Evolutionary conservation across 2,797 vertebrate species (phyloP).

Genomic region (Myotis pilosus): DNA sequence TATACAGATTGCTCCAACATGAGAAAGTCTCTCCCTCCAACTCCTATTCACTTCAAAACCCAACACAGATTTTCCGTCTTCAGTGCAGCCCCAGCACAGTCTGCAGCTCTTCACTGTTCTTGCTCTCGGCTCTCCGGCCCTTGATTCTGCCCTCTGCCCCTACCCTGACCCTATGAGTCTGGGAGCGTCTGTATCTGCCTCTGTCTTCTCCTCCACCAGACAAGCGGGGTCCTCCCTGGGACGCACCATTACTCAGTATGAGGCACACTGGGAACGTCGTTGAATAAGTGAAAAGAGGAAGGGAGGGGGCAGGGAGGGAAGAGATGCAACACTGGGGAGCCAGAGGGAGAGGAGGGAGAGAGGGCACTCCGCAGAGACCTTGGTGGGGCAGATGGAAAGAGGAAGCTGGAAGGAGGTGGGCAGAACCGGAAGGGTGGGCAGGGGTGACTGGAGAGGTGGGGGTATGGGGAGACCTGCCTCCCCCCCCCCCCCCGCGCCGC

Average conservation of each 20-base stretch:
- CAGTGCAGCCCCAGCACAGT: background rate
- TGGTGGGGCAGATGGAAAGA: slow-evolving; percentile 64
- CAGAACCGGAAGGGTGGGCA: slow-evolving; percentile 56
- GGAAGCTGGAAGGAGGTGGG: slow-evolving; percentile 56
- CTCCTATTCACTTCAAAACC: slow-evolving; percentile 6
- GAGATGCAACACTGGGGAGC: background rate
- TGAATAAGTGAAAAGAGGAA: background rate
- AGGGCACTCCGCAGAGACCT: slow-evolving; percentile 47
- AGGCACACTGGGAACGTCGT: background rate
- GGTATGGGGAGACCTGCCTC: slow-evolving; percentile 27
- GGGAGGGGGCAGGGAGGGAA: background rate
- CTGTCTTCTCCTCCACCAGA: background rate
- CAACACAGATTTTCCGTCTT: background rate
- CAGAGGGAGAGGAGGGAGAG: slow-evolving; percentile 16
- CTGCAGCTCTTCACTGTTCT: background rate
- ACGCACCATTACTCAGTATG: background rate
- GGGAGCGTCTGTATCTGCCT: background rate
- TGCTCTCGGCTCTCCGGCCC: no score
- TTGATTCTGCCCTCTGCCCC: no score
- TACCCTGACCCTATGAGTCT: background rate
- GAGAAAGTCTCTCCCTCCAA: background rate
- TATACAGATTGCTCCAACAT: background rate
- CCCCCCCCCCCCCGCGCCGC: background rate
- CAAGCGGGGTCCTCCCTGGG: background rate
- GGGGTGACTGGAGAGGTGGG: background rate